These are phyloP conservation scores for Cataglyphis livida DNA, from an alignment of 2,888 invertebrate genomes.

Conservation along the genomic window DNA sequence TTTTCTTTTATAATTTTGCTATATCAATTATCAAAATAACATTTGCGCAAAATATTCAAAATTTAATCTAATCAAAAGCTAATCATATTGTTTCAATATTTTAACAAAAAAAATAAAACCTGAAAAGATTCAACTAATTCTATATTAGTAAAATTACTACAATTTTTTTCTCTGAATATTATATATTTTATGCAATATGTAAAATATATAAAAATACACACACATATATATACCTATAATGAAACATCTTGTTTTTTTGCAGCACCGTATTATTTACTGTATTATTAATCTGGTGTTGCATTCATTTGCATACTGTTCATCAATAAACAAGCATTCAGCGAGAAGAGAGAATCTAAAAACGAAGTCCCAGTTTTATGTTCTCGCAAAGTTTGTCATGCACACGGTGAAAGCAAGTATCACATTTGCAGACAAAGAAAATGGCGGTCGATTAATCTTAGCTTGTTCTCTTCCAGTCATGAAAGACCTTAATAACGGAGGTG, in stretches of 20 bases:
- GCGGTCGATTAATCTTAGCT: constrained; percentile 61
- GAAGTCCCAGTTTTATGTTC: not conserved
- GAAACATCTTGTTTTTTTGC: not conserved
- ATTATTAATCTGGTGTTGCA: not conserved
- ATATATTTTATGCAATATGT: not conserved
- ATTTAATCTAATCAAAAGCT: not conserved
- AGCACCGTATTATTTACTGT: not conserved
- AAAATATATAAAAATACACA: not conserved
- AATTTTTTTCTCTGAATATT: not conserved
- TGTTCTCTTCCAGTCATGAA: constrained; percentile 54
- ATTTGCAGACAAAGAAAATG: constrained; percentile 53
- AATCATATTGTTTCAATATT: not conserved
- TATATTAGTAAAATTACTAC: not conserved
- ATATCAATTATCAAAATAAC: not conserved
- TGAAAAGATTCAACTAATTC: not conserved
- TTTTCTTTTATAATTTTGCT: not conserved
- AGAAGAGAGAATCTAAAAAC: not conserved
- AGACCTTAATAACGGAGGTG: constrained; percentile 68
- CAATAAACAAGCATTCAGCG: not conserved
- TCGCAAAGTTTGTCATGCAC: not conserved
- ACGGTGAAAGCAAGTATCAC: constrained; percentile 22
- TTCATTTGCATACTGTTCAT: not conserved
- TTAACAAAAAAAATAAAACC: not conserved
- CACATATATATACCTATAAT: not conserved
- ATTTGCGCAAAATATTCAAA: not conserved